Evolutionary conservation across 1,140 invertebrate genomes (phyloP).

Genomic region (Ceratoteleas bidentatus): DNA sequence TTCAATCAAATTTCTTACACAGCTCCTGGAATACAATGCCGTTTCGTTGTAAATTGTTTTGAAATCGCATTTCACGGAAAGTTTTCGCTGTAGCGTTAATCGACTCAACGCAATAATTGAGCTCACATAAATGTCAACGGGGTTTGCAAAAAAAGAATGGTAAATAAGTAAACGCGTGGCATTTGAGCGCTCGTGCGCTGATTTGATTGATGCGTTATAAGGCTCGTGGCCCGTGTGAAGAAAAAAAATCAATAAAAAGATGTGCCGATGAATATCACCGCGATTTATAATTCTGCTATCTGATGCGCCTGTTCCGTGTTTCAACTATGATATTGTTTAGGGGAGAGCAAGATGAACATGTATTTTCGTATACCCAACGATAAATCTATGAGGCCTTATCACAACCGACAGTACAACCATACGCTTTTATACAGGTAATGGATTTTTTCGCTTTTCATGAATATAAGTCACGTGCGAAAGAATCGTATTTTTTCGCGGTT

Average conservation of each 20-base stretch:
- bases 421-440: constrained; percentile 55
- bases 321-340: constrained; percentile 56
- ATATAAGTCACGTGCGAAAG: constrained; percentile 49
- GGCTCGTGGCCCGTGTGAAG: constrained; percentile 2
- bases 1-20: constrained; percentile 40
- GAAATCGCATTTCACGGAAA: constrained; percentile 23
- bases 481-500: constrained; percentile 50
- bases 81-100: constrained; percentile 6
- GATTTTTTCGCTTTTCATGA: constrained; percentile 53
- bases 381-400: constrained; percentile 60
- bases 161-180: not conserved
- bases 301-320: constrained; percentile 41
- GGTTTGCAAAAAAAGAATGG: not conserved
- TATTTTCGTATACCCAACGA: constrained; percentile 52
- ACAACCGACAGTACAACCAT: constrained; percentile 55
- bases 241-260: constrained; percentile 47
- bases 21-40: constrained; percentile 1
- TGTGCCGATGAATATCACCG: constrained; percentile 43
- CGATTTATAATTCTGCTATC: constrained; percentile 63
- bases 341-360: constrained; percentile 51
- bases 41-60: constrained; percentile 33
- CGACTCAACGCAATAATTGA: constrained; percentile 16
- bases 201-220: constrained; percentile 45
- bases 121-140: constrained; percentile 15
- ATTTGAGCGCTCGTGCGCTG: not conserved